A percentile compares a stretch with the other conserved stretches of the same genome.
These are phyloP conservation scores for Tipula helvola DNA, from an alignment of 2,888 invertebrate species.

Conservation along the genomic window DNA sequence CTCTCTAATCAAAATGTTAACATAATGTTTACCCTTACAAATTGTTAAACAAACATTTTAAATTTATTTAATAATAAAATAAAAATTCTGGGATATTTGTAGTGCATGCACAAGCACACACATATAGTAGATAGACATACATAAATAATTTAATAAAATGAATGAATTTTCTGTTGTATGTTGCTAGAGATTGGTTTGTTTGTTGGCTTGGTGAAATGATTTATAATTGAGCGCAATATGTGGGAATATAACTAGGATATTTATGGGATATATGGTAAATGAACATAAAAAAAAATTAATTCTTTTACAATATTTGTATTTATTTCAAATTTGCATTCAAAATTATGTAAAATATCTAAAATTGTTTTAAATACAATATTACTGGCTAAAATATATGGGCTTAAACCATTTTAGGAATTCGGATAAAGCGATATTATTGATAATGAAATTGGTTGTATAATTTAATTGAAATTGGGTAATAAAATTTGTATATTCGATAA, in stretches of 20 bases:
- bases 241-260: neutral
- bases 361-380: neutral
- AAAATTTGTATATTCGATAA: neutral
- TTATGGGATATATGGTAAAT: neutral
- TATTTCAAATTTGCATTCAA: neutral
- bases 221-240: neutral
- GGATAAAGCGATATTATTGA: neutral
- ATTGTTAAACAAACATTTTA: constrained; percentile 22
- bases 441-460: neutral
- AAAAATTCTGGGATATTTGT: neutral
- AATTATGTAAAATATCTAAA: too few species aligned
- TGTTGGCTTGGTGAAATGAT: neutral
- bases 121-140: neutral
- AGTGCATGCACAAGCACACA: neutral
- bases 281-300: neutral
- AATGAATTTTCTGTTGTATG: neutral
- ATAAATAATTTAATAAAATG: neutral
- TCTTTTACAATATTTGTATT: neutral
- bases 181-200: neutral
- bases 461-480: neutral
- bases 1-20: constrained; percentile 24
- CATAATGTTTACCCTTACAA: constrained; percentile 23
- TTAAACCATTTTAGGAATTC: neutral
- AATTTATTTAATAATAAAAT: constrained; percentile 4
- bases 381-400: neutral